Evolutionary conservation across 2,113 vertebrate genomes (phyloP).

Genomic region (Thryonomys swinderianus): DNA sequence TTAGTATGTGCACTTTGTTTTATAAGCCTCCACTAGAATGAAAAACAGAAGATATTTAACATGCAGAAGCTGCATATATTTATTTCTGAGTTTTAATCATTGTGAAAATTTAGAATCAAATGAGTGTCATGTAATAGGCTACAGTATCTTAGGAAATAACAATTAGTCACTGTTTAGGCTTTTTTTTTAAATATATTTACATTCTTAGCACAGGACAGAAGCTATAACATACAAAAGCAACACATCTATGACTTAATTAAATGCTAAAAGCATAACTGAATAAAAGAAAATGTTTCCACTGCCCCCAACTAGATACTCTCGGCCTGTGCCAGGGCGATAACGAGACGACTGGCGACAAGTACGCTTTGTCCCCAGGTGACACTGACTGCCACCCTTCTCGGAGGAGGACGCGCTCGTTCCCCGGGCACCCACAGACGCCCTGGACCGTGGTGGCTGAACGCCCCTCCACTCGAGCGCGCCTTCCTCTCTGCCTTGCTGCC

Average conservation of each 20-base stretch:
- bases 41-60: not conserved
- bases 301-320: not conserved
- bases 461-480: not conserved
- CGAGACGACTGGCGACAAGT: not conserved
- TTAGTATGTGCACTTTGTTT: not conserved
- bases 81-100: conserved; percentile 29
- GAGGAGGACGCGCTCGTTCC: not conserved
- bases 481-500: not conserved
- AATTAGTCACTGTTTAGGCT: not conserved
- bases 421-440: not conserved
- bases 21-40: not conserved
- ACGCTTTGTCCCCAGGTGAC: not conserved
- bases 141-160: not conserved
- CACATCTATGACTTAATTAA: not conserved
- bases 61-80: not conserved
- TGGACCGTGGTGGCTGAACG: not conserved
- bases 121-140: not conserved
- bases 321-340: not conserved
- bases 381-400: not conserved
- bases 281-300: not conserved
- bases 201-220: conserved; percentile 7
- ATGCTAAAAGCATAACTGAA: not conserved
- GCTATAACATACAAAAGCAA: not conserved
- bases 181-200: not conserved
- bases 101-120: conserved; percentile 13